Evolutionary conservation across 2,113 vertebrate genomes (phyloP).

Genomic region (Octodon degus): DNA sequence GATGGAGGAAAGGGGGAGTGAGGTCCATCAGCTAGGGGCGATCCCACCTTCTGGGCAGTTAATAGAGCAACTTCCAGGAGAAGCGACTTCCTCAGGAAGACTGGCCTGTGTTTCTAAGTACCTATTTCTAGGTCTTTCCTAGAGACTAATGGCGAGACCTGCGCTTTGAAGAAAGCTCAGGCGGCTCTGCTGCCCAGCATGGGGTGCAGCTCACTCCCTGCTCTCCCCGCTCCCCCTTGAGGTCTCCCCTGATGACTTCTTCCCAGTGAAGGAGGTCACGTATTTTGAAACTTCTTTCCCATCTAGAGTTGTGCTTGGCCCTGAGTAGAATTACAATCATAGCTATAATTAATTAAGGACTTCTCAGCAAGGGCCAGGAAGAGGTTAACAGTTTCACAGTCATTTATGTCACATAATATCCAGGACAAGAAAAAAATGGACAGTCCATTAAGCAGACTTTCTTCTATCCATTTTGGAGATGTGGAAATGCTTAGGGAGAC

Average conservation of each 20-base stretch:
- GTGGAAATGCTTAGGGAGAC: background rate
- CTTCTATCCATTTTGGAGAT: conserved; percentile 13
- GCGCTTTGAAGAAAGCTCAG: background rate
- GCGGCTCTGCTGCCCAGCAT: background rate
- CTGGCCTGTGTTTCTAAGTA: background rate
- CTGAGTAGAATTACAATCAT: background rate
- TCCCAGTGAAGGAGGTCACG: background rate
- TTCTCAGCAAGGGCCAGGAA: background rate
- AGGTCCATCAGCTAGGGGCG: background rate
- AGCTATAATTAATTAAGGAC: background rate
- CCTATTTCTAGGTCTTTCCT: background rate
- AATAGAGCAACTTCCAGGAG: background rate
- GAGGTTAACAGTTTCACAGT: background rate
- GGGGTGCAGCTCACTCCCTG: background rate
- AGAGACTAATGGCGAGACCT: too few relatives aligned
- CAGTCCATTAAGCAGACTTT: background rate
- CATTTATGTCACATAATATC: background rate
- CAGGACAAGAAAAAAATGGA: background rate
- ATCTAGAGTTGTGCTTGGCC: background rate
- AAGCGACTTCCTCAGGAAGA: background rate
- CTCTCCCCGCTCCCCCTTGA: background rate
- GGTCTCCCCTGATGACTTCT: background rate
- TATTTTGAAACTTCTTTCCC: background rate
- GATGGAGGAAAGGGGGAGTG: too few relatives aligned
- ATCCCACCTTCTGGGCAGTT: background rate